phyloP scores from a whole-genome alignment of 2,797 vertebrate species.

The Pangasius larnaudii region DNA sequence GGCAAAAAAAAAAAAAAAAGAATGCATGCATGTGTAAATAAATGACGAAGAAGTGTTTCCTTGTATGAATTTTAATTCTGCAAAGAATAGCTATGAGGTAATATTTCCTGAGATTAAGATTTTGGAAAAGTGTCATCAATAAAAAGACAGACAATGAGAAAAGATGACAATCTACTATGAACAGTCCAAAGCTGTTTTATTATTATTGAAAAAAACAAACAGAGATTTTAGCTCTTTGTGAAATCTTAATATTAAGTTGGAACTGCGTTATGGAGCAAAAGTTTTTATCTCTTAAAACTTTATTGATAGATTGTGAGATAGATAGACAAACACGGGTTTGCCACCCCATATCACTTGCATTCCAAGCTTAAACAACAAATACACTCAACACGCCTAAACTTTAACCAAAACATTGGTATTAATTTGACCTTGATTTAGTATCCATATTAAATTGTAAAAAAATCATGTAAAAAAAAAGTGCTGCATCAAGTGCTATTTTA shows the following conservation, averaged over 20 bases:
- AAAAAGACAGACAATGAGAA: neutral
- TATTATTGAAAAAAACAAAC: neutral
- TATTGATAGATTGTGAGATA: neutral
- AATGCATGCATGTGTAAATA: slow-evolving; percentile 55
- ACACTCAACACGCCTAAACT: neutral
- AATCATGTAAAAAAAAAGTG: neutral
- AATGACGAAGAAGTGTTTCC: slow-evolving; percentile 45
- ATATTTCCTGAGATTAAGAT: neutral
- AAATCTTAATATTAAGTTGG: neutral
- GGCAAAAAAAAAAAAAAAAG: neutral
- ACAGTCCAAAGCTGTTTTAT: neutral
- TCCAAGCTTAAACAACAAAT: neutral
- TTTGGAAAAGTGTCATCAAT: neutral
- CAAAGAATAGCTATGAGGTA: neutral
- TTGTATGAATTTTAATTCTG: slow-evolving; percentile 18
- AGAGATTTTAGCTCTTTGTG: neutral
- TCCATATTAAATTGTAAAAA: neutral
- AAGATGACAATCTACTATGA: neutral
- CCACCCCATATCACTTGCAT: neutral
- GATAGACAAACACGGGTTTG: neutral
- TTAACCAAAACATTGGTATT: neutral
- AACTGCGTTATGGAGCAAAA: neutral
- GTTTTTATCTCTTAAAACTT: neutral
- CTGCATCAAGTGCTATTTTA: neutral
- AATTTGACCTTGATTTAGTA: neutral